Conservation (phyloP, 2,888 invertebrate genomes). For the Resseliella maxima region DNA sequence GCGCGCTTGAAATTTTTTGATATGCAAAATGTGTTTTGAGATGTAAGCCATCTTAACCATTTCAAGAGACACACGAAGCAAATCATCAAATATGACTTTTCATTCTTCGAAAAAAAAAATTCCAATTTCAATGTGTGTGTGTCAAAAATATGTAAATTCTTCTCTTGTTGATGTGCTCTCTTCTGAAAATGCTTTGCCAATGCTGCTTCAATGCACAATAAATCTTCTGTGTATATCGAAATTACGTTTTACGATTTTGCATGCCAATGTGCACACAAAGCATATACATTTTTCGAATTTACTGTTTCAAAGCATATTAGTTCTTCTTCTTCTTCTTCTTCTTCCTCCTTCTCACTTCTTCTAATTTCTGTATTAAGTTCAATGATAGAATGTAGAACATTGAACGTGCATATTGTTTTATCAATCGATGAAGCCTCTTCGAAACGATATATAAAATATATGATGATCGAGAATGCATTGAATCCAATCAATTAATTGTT, state of each 20-base stretch:
- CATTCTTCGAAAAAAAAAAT: neutral
- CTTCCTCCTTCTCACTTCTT: too few relatives aligned
- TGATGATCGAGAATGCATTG: neutral
- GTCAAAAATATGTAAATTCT: constrained; percentile 11
- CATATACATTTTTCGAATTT: too few relatives aligned
- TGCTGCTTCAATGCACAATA: neutral
- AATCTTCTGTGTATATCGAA: neutral
- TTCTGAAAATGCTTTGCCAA: neutral
- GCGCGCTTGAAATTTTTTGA: too few relatives aligned
- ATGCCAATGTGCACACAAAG: neutral
- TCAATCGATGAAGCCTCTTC: neutral
- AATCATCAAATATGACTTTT: neutral
- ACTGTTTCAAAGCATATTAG: too few relatives aligned
- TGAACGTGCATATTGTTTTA: neutral
- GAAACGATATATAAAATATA: neutral
- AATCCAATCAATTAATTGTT: constrained; percentile 13
- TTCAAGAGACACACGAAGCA: too few relatives aligned
- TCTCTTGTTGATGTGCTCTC: neutral
- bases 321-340: too few relatives aligned
- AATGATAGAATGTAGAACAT: neutral
- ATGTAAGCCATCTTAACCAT: too few relatives aligned
- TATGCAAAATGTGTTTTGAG: neutral
- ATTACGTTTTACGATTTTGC: neutral
- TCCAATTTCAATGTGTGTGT: neutral
- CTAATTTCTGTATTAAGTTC: neutral